Conservation (phyloP, 2,113 vertebrate species). For the Baryphthengus martii region DNA sequence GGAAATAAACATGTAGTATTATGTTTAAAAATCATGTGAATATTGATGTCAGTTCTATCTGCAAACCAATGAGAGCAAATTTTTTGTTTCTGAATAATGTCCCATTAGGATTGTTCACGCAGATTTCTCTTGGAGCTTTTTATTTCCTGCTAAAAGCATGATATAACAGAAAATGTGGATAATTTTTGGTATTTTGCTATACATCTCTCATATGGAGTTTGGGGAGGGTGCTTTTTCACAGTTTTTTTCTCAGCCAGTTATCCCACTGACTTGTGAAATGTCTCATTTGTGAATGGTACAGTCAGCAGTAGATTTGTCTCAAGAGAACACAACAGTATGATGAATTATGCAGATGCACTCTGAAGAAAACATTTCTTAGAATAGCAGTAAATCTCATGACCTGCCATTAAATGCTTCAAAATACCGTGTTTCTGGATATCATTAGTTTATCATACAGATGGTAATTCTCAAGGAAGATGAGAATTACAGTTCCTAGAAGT, state of each 20-base stretch:
- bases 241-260: background rate
- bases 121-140: background rate
- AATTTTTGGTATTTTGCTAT: background rate
- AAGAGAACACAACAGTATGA: background rate
- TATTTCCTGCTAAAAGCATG: background rate
- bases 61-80: background rate
- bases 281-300: background rate
- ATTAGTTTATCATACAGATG: background rate
- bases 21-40: background rate
- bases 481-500: background rate
- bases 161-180: background rate
- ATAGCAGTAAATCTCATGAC: background rate
- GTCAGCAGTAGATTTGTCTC: background rate
- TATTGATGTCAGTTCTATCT: background rate
- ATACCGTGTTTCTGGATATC: background rate
- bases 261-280: background rate
- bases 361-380: conserved; percentile 4
- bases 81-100: background rate
- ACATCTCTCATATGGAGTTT: background rate
- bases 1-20: background rate
- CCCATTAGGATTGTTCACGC: background rate
- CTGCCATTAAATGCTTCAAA: background rate
- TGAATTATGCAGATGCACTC: background rate
- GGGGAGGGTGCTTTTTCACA: background rate
- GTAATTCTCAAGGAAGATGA: background rate